phyloP scores from a whole-genome alignment of 2,113 vertebrate genomes.

The Narcine bancroftii region DNA sequence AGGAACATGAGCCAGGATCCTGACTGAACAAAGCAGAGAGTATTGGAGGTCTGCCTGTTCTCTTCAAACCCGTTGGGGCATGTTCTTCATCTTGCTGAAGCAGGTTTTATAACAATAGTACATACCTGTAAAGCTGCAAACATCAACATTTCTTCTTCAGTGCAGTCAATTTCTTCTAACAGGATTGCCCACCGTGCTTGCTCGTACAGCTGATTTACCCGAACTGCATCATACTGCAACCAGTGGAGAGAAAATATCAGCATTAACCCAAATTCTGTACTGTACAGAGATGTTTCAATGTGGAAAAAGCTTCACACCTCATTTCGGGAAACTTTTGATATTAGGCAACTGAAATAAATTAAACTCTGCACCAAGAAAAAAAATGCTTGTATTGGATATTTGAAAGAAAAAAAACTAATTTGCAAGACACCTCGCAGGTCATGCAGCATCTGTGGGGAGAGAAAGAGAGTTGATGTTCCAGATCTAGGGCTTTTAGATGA shows the following conservation, averaged over 20 bases:
- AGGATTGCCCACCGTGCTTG: slow-evolving; percentile 91
- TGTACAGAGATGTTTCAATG: background rate
- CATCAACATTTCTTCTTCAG: slow-evolving; percentile 95
- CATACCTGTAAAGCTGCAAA: slow-evolving; percentile 88
- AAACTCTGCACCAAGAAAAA: no score
- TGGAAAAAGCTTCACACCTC: background rate
- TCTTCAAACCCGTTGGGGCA: slow-evolving; percentile 47
- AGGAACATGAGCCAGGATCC: background rate
- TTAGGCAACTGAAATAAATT: no score
- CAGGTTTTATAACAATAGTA: slow-evolving; percentile 41
- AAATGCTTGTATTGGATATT: no score
- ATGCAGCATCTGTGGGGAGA: no score
- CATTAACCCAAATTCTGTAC: no score
- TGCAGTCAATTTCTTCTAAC: slow-evolving; percentile 91
- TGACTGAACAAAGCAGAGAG: slow-evolving; percentile 15
- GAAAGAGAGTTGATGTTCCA: no score
- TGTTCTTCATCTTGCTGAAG: slow-evolving; percentile 39
- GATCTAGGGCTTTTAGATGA: no score
- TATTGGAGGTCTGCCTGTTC: background rate
- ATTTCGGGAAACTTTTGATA: background rate
- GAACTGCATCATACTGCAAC: slow-evolving; percentile 78
- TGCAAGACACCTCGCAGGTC: no score
- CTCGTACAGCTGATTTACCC: slow-evolving; percentile 94
- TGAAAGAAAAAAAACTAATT: no score
- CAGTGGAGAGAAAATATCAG: background rate